Percentiles rank a stretch among this genome's conserved stretches.
These are phyloP conservation scores for Apostichopus parvimensis DNA, from an alignment of 35 echinoderm and acorn worm genomes.

Conservation along the genomic window DNA sequence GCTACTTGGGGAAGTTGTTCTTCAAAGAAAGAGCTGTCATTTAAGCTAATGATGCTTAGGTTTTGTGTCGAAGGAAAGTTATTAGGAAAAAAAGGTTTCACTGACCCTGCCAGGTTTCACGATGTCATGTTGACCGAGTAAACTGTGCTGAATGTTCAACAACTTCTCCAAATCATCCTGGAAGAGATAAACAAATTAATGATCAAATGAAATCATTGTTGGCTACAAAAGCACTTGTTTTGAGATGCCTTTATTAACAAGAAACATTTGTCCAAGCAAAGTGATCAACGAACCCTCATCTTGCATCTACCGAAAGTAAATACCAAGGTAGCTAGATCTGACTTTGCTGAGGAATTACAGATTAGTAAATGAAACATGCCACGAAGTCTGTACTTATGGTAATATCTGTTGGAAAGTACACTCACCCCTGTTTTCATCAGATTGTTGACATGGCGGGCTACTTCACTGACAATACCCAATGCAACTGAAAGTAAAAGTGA, in stretches of 20 bases:
- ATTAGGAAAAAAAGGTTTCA: not conserved
- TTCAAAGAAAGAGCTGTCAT: not conserved
- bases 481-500: conserved; percentile 66
- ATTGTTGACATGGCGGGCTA: conserved; percentile 92
- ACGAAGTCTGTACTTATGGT: no score
- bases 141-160: conserved; percentile 79
- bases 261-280: no score
- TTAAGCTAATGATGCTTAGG: not conserved
- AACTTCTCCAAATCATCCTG: conserved; percentile 96
- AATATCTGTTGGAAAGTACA: not conserved
- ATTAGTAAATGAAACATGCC: no score
- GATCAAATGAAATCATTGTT: not conserved
- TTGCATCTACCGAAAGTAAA: not conserved
- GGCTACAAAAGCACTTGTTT: not conserved
- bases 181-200: conserved; percentile 20
- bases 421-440: conserved; percentile 87
- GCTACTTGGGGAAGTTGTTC: not conserved
- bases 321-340: not conserved
- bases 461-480: conserved; percentile 79
- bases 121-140: conserved; percentile 83
- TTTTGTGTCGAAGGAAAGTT: not conserved
- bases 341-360: no score
- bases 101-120: conserved; percentile 93
- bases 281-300: no score
- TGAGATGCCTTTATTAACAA: no score